phyloP scores from a whole-genome alignment of 2,888 invertebrate species.

The Drosophila borborema region DNA sequence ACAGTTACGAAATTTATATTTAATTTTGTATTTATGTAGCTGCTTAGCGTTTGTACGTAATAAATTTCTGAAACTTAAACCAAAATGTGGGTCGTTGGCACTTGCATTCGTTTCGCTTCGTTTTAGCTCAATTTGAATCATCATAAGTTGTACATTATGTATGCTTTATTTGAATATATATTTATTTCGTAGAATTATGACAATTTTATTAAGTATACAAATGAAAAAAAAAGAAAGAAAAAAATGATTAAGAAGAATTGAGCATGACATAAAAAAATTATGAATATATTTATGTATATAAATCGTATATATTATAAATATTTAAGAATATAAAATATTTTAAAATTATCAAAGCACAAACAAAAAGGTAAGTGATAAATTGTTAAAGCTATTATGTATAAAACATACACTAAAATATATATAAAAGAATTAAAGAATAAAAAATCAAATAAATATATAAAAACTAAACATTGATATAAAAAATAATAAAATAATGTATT shows the following conservation, averaged over 20 bases:
- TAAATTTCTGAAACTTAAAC: slow-evolving; percentile 31
- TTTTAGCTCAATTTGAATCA: slow-evolving; percentile 22
- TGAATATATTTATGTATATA: too few species aligned
- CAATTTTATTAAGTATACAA: not conserved
- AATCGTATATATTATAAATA: not conserved
- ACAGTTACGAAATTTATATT: slow-evolving; percentile 38
- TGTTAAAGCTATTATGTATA: too few species aligned
- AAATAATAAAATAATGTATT: too few species aligned
- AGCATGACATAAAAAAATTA: too few species aligned
- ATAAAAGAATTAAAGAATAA: too few species aligned
- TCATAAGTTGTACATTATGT: not conserved
- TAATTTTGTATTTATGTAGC: slow-evolving; percentile 44
- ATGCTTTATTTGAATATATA: not conserved
- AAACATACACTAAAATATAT: too few species aligned
- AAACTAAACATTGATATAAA: too few species aligned
- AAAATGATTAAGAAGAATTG: not conserved
- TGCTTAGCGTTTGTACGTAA: slow-evolving; percentile 15
- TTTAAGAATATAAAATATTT: too few species aligned
- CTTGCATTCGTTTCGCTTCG: slow-evolving; percentile 35
- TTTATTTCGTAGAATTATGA: not conserved
- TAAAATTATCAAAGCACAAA: too few species aligned
- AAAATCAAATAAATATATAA: too few species aligned
- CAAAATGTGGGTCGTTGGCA: slow-evolving; percentile 55
- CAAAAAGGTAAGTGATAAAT: too few species aligned
- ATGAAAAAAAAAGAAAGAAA: too few species aligned